Base-by-base conservation (phyloP, 2,113 vertebrate species). In the Vidua chalybeata region DNA sequence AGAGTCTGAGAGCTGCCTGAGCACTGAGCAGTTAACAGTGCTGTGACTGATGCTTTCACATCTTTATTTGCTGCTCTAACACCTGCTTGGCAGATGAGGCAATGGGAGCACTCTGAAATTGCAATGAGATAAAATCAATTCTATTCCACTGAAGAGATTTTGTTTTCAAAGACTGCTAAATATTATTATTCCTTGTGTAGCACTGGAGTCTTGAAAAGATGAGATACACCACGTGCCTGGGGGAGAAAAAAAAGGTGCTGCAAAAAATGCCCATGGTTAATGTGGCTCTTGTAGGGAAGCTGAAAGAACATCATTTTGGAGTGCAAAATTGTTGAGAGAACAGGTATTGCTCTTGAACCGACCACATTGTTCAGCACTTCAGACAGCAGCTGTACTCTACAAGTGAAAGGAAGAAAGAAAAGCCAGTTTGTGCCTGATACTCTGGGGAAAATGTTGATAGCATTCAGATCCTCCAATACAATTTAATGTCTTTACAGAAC, bases 281-380 rank as follows among this genome's bases (percentile, higher is more conserved):
- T n/a, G 17, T 37, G 18, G 43, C 68, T 86, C 28, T 89, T 94
- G 59, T 61, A 45, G 79, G 30, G 58, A 78, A 84, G 87, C 78
- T 94, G 90, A 72, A 91, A 56, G 78, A 59, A 68, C 43, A 31
- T 52, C 19, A 69, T 79, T 91, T 84, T 87, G 74, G 82, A 85
- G 48, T 90, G 66, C 58, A 88, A 48, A 91, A 79, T 46, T 64
- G 66, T 94, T 82, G 74, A 51, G 66, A 95, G 91, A 85, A 37
- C 59, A 77, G 69, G 35, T 91, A 80, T 46, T 85, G 15, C 51
- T 69, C 48, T 45, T 93, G 71, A 76, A 69, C 64, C 3, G 0
- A 61, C 37, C 52, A 69, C 24, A 10, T 33, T 59, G 82, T 72
- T 88, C 51, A 63, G 84, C 66, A 37, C 69, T 94, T 76, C 61